Conservation (phyloP, 2,113 vertebrate genomes). For the Poecile atricapillus region DNA sequence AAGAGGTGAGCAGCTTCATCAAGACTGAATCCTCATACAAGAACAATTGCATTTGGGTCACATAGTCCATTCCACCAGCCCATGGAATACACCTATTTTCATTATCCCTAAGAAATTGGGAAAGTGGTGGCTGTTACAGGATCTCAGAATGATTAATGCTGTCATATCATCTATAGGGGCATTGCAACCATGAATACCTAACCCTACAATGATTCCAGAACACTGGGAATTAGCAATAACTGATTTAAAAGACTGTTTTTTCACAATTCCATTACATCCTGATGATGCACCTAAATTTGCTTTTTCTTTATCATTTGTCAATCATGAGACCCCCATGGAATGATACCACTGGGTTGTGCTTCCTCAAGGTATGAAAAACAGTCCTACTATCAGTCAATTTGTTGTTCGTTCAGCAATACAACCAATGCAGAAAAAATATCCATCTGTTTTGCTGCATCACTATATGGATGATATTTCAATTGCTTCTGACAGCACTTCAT, state of each 20-base stretch:
- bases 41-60: not conserved
- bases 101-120: not conserved
- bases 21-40: not conserved
- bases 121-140: not conserved
- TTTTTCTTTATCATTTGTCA: not conserved
- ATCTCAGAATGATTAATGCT: not conserved
- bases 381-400: not conserved
- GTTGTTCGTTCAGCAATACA: not conserved
- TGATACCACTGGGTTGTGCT: not conserved
- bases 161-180: not conserved
- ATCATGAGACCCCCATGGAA: not conserved
- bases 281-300: not conserved
- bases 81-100: not conserved
- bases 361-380: not conserved
- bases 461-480: not conserved
- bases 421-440: not conserved
- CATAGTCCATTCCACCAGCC: not conserved
- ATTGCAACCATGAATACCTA: not conserved
- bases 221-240: not conserved
- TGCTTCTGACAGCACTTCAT: not conserved
- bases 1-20: not conserved
- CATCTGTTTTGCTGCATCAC: not conserved
- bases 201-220: not conserved
- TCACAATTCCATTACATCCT: not conserved
- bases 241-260: not conserved